These are phyloP conservation scores for Euplagia quadripunctaria DNA, from an alignment of 2,888 invertebrate genomes.

Conservation along the genomic window DNA sequence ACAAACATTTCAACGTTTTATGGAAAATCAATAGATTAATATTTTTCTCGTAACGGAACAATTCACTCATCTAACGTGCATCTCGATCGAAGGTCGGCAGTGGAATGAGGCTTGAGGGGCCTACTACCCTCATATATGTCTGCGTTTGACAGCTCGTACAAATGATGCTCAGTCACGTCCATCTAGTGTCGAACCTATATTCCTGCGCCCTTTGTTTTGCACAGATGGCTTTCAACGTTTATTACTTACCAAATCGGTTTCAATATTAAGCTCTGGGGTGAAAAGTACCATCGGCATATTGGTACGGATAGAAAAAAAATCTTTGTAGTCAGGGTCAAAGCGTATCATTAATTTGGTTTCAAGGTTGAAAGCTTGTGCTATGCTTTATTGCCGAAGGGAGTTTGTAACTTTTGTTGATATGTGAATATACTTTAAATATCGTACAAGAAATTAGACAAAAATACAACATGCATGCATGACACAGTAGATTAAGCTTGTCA, in stretches of 20 bases:
- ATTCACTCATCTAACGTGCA: conserved; percentile 21
- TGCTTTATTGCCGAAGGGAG: conserved; percentile 15
- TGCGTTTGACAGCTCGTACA: conserved; percentile 62
- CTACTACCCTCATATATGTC: conserved; percentile 60
- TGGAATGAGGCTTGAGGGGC: conserved; percentile 33
- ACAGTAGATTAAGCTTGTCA: not conserved
- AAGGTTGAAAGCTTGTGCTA: conserved; percentile 33
- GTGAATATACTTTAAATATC: conserved; percentile 7
- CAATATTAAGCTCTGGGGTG: conserved; percentile 31
- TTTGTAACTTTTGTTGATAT: conserved; percentile 2
- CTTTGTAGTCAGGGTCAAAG: conserved; percentile 33
- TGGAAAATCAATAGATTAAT: conserved; percentile 34
- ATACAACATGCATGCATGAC: not conserved
- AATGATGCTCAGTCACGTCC: conserved; percentile 55
- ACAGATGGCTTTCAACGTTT: conserved; percentile 41
- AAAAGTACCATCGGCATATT: conserved; percentile 43
- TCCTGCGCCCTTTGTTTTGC: conserved; percentile 50
- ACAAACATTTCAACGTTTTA: conserved; percentile 17
- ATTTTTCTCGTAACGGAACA: conserved; percentile 14
- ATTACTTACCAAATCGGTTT: conserved; percentile 42
- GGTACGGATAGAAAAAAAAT: conserved; percentile 47
- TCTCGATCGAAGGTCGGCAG: conserved; percentile 34
- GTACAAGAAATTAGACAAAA: not conserved
- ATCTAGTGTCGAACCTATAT: conserved; percentile 48
- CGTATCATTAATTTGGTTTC: conserved; percentile 43